phyloP scores from a whole-genome alignment of 2,888 invertebrate genomes.

The Drosophila subquinaria region DNA sequence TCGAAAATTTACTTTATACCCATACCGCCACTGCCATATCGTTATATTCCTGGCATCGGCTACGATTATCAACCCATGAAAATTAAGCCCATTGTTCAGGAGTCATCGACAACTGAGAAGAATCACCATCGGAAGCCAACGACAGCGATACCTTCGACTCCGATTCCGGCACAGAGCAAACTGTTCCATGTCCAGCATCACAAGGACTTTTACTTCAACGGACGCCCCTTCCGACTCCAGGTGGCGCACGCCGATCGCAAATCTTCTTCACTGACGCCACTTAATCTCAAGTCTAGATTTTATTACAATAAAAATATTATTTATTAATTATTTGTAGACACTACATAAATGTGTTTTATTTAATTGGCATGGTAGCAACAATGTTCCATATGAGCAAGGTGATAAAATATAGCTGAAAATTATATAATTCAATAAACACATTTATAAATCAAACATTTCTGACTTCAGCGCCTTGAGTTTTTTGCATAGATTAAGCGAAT shows the following conservation, averaged over 20 bases:
- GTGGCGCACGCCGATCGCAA: constrained; percentile 74
- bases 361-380: neutral
- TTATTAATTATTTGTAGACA: constrained; percentile 72
- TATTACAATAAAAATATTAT: constrained; percentile 85
- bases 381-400: neutral
- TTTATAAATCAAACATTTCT: too few relatives aligned
- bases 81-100: constrained; percentile 76
- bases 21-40: constrained; percentile 93
- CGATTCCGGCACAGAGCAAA: constrained; percentile 61
- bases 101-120: constrained; percentile 21
- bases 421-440: neutral
- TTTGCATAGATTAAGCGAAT: too few relatives aligned
- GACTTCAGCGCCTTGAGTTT: too few relatives aligned
- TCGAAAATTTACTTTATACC: constrained; percentile 95
- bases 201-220: constrained; percentile 83
- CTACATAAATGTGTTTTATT: constrained; percentile 24
- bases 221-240: constrained; percentile 81
- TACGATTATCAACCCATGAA: constrained; percentile 92
- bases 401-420: neutral
- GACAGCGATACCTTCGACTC: constrained; percentile 17
- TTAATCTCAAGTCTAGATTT: constrained; percentile 83
- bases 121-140: constrained; percentile 11
- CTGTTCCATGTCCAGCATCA: constrained; percentile 77
- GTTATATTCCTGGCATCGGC: constrained; percentile 93
- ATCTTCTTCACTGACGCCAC: constrained; percentile 70